Evolutionary conservation across 64 coral and sea anemone species (phyloP), one percentile per base, ranked within the genome.

Genomic region (Pocillopora verrucosa): DNA sequence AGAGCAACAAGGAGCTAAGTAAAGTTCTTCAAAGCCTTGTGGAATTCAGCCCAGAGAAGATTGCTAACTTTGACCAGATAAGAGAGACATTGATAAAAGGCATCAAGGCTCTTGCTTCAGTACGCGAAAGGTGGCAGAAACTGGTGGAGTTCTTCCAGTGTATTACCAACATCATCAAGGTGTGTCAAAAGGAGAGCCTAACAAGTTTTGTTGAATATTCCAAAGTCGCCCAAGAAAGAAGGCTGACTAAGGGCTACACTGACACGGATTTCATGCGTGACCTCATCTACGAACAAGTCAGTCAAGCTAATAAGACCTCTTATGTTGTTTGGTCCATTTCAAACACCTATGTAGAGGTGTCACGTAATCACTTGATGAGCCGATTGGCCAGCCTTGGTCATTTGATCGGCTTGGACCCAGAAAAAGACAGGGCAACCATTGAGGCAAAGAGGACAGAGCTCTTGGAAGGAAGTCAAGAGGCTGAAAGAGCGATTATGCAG

Each of bases 211-310:
- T 80, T 26, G 56, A 80, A 26, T 80, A 80, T 30, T 56, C 78
- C 58, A 80, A 80, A 26, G 78, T 80, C 22, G 78, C 56, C 58
- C 78, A 80, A 16, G 60, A 60, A 25, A 56, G 56, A 59, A 58
- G 3, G n/a, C 12, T 80, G 58, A 25, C 57, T 30, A 80, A 80
- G 22, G 78, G 78, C 56, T 80, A 80, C 60, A 58, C 78, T 60
- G 12, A 24, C 16, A 56, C 22, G 1, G 57, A 80, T 80, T 80
- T 80, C 57, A 80, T 80, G 78, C 56, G 78, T 25, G 78, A 80
- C 22, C 22, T 80, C 19, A 80, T 80, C 78, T 80, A 80, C 38
- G 78, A 80, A 25, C 78, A 80, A 80, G 78, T 80, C 56, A 80
- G 58, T 9, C 78, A 80, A 80, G 78, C 78, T 34, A 80, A 80